Percentiles rank a stretch among this genome's conserved stretches.
Conservation (phyloP, 1,140 invertebrate genomes). For the Druon quercuslanigerum region DNA sequence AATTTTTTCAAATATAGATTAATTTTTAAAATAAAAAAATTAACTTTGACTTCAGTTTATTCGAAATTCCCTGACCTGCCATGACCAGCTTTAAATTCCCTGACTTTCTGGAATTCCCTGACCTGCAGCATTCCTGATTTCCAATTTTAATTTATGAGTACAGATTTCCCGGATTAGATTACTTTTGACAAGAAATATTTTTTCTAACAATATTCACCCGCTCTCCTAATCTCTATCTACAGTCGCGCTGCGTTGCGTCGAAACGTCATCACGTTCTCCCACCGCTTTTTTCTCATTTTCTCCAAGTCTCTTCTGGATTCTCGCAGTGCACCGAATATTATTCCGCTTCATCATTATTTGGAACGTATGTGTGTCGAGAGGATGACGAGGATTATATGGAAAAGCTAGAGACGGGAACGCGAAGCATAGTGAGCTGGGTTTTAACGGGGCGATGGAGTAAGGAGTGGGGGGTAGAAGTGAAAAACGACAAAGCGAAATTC, state of each 20-base stretch:
- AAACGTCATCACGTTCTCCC: constrained; percentile 4
- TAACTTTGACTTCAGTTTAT: too few species aligned
- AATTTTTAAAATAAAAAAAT: too few species aligned
- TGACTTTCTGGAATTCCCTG: too few species aligned
- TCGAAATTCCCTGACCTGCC: too few species aligned
- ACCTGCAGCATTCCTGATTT: too few species aligned
- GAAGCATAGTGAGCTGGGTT: background rate
- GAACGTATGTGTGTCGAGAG: constrained; percentile 25
- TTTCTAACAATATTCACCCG: background rate
- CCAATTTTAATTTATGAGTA: too few species aligned
- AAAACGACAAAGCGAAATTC: constrained; percentile 31
- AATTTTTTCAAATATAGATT: too few species aligned
- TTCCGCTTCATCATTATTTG: constrained; percentile 11
- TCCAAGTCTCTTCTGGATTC: background rate
- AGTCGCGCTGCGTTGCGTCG: background rate
- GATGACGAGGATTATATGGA: constrained; percentile 12
- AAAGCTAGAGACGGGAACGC: background rate
- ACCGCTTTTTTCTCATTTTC: background rate
- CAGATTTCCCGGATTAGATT: too few species aligned
- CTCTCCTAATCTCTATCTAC: too few species aligned
- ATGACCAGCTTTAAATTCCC: too few species aligned
- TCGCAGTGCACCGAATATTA: constrained; percentile 4
- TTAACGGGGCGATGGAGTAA: background rate
- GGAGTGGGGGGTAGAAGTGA: background rate
- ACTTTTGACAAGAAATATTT: background rate